Conservation (phyloP, 2,888 invertebrate genomes). For the Drosophila nr. fundita region DNA sequence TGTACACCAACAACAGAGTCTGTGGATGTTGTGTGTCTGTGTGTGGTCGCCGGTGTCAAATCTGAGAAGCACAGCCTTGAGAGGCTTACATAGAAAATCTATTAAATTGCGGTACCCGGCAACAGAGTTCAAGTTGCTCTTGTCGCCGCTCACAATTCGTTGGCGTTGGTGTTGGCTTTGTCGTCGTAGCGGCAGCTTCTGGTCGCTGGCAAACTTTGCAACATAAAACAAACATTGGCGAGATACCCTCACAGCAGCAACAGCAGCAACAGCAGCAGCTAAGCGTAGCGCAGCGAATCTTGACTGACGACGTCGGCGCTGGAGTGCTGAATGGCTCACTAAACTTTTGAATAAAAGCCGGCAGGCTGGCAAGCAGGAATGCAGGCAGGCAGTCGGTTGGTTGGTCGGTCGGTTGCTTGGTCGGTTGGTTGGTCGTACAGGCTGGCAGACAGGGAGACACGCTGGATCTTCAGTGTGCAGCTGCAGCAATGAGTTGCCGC, state of each 20-base stretch:
- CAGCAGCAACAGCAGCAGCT: slow-evolving; percentile 25
- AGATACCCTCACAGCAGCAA: slow-evolving; percentile 60
- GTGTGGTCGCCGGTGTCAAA: slow-evolving; percentile 75
- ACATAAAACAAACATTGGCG: slow-evolving; percentile 81
- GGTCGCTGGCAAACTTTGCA: slow-evolving; percentile 74
- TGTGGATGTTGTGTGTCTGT: slow-evolving; percentile 39
- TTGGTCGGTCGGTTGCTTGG: not conserved
- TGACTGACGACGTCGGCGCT: slow-evolving; percentile 71
- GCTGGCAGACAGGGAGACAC: slow-evolving; percentile 2
- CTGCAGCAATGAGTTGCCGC: slow-evolving; percentile 59
- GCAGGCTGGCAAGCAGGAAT: slow-evolving; percentile 38
- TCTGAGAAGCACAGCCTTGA: slow-evolving; percentile 67
- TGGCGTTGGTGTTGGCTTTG: slow-evolving; percentile 33
- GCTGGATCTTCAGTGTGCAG: slow-evolving; percentile 23
- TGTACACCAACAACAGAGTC: slow-evolving; percentile 15
- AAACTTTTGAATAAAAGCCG: slow-evolving; percentile 80
- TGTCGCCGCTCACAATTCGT: slow-evolving; percentile 18
- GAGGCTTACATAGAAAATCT: slow-evolving; percentile 80
- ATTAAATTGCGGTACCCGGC: slow-evolving; percentile 72
- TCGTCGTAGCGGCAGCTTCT: slow-evolving; percentile 50
- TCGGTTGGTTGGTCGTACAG: not conserved
- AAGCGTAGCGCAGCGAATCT: slow-evolving; percentile 52
- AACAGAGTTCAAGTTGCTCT: slow-evolving; percentile 54
- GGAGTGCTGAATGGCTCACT: slow-evolving; percentile 78
- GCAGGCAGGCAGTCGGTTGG: not conserved